phyloP scores from a whole-genome alignment of 2,113 vertebrate genomes.

The Riparia riparia region DNA sequence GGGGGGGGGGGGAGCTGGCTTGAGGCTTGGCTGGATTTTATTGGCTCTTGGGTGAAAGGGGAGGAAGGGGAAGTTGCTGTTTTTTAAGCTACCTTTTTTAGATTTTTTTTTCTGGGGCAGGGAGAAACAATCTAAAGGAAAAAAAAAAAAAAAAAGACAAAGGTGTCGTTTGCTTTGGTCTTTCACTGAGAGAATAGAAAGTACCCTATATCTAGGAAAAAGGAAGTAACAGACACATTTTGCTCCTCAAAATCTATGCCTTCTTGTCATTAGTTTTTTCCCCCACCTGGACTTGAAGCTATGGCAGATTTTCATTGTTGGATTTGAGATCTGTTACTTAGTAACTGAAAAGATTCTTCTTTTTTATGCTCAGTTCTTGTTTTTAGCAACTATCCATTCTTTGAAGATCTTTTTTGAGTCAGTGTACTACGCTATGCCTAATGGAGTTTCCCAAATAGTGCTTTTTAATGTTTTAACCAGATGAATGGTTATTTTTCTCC shows the following conservation, averaged over 20 bases:
- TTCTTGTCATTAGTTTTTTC: not conserved
- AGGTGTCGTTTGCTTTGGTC: not conserved
- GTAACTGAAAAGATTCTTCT: not conserved
- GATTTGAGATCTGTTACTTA: not conserved
- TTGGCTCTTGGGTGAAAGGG: no score
- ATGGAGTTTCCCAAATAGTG: not conserved
- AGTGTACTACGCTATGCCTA: not conserved
- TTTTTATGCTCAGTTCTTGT: not conserved
- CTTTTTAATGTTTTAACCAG: not conserved
- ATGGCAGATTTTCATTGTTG: not conserved
- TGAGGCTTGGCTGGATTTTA: no score
- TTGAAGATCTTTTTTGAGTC: not conserved
- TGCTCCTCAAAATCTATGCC: not conserved
- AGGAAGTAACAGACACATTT: not conserved
- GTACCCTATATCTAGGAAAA: not conserved
- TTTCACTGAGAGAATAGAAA: not conserved
- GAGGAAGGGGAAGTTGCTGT: no score
- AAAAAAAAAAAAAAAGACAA: not conserved
- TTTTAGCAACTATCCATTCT: not conserved
- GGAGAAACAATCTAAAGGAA: not conserved
- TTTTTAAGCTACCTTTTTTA: no score
- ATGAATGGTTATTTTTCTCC: not conserved
- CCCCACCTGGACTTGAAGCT: not conserved
- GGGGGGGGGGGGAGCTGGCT: no score
- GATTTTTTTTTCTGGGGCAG: no score